Conservation (phyloP, 2,797 vertebrate species). For the Mallotus villosus region DNA sequence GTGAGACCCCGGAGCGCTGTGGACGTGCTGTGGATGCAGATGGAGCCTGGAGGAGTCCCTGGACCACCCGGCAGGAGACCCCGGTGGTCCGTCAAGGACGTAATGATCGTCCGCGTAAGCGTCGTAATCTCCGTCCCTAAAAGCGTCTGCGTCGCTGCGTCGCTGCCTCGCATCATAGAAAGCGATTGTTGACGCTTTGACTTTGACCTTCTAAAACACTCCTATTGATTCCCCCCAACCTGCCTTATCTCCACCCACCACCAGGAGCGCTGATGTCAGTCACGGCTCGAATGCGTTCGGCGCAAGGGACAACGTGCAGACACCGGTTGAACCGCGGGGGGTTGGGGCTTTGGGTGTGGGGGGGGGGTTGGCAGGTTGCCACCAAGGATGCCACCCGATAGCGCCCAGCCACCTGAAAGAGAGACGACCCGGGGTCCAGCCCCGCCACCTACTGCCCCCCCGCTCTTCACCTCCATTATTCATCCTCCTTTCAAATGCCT, state of each 20-base stretch:
- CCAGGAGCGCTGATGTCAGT: constrained; percentile 22
- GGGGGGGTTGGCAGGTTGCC: constrained; percentile 51
- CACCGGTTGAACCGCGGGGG: constrained; percentile 43
- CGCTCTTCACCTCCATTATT: constrained; percentile 68
- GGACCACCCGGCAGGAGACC: constrained; percentile 14
- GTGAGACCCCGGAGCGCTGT: constrained; percentile 47
- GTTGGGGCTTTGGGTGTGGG: background rate
- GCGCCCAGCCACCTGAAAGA: constrained; percentile 73
- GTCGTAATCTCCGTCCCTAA: constrained; percentile 40
- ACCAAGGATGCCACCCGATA: constrained; percentile 69
- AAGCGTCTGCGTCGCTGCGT: background rate
- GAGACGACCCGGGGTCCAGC: constrained; percentile 62
- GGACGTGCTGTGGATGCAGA: constrained; percentile 49
- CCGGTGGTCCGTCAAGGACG: constrained; percentile 51
- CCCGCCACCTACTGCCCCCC: constrained; percentile 54
- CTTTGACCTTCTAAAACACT: constrained; percentile 69
- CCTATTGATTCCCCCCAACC: constrained; percentile 57
- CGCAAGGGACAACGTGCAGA: constrained; percentile 50
- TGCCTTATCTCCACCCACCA: background rate
- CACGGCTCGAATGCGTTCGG: constrained; percentile 54
- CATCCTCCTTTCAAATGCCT: constrained; percentile 76
- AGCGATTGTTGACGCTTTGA: constrained; percentile 66
- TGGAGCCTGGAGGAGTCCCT: constrained; percentile 17
- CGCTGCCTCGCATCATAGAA: constrained; percentile 49
- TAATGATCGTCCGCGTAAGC: constrained; percentile 45